Evolutionary conservation across 2,797 vertebrate species (phyloP), one percentile per base, ranked within the genome.

Genomic region (Denticeps clupeoides): DNA sequence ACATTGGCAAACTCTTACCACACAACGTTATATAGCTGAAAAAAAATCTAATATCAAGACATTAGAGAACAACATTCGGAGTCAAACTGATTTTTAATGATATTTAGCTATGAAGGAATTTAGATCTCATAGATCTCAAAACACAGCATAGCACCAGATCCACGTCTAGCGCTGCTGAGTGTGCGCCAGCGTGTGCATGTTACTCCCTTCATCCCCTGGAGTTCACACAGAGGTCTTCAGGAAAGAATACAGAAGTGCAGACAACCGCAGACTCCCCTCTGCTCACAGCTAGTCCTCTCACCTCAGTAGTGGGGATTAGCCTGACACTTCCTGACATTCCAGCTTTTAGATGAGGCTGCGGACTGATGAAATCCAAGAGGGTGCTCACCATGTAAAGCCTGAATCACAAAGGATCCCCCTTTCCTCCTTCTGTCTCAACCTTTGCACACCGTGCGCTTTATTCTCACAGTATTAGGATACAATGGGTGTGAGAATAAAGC

Each of bases 301-400:
- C 72, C 63, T 66, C 56, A 60, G 37, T 45, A 50, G 13, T 44
- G 63, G n/a, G 72, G 72, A 81, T 81, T 78, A 79, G 71, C 59
- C 67, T 69, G 70, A 78, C 75, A 70, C 69, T 66, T 74, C 60
- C 69, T 59, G 62, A 73, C 69, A 64, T 56, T 51, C 60, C 56
- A 62, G 56, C 62, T 71, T 74, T 78, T 56, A 75, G 70, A 74
- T 59, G 63, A 65, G 60, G 57, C 65, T 63, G 59, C 55, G 65
- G 68, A 65, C 63, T 53, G 63, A 68, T 72, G 72, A 68, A 78
- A 70, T 50, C 67, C 50, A 67, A 65, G 63, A 58, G 62, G 65
- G 55, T 48, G 49, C 60, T 68, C 69, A 35, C 56, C 53, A 47
- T 50, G 63, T 62, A 68, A 59, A 73, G 70, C 67, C 2, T 19